Evolutionary conservation across 2,888 invertebrate species (phyloP).

Genomic region (Augiades crinisus): DNA sequence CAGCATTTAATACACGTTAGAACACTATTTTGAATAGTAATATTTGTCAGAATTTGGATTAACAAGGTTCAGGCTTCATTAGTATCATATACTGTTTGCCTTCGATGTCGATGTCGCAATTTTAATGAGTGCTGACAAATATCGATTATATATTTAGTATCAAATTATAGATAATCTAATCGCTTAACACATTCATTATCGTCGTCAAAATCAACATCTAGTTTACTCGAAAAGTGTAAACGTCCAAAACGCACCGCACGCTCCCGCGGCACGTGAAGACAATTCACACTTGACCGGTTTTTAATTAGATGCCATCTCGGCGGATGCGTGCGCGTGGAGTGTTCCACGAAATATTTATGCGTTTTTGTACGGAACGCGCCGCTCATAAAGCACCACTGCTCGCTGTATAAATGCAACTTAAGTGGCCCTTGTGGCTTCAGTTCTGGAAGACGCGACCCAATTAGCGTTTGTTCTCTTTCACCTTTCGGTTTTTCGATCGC

Average conservation of each 20-base stretch:
- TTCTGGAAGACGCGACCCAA: slow-evolving; percentile 18
- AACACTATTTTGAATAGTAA: too few relatives aligned
- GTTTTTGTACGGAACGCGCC: slow-evolving; percentile 32
- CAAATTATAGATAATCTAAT: too few relatives aligned
- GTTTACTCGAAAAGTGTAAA: slow-evolving; percentile 11
- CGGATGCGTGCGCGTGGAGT: slow-evolving; percentile 30
- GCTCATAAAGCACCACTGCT: slow-evolving; percentile 20
- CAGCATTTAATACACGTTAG: too few relatives aligned
- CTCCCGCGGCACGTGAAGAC: slow-evolving; percentile 30
- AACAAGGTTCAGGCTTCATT: too few relatives aligned
- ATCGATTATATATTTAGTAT: too few relatives aligned
- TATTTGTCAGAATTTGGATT: too few relatives aligned
- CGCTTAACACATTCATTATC: too few relatives aligned
- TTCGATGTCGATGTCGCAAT: too few relatives aligned
- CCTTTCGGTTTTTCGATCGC: slow-evolving; percentile 13
- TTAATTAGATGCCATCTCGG: slow-evolving; percentile 32
- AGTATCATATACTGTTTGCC: too few relatives aligned
- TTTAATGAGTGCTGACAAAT: too few relatives aligned
- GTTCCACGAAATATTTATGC: slow-evolving; percentile 37
- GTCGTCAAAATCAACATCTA: too few relatives aligned
- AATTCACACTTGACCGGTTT: slow-evolving; percentile 38
- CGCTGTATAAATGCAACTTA: slow-evolving; percentile 24
- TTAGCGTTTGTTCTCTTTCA: slow-evolving; percentile 20
- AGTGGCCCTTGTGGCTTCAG: slow-evolving; percentile 10
- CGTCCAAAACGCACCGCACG: background rate